These are phyloP conservation scores for Aplysia californica DNA, from an alignment of 1,140 invertebrate genomes.

Conservation along the genomic window DNA sequence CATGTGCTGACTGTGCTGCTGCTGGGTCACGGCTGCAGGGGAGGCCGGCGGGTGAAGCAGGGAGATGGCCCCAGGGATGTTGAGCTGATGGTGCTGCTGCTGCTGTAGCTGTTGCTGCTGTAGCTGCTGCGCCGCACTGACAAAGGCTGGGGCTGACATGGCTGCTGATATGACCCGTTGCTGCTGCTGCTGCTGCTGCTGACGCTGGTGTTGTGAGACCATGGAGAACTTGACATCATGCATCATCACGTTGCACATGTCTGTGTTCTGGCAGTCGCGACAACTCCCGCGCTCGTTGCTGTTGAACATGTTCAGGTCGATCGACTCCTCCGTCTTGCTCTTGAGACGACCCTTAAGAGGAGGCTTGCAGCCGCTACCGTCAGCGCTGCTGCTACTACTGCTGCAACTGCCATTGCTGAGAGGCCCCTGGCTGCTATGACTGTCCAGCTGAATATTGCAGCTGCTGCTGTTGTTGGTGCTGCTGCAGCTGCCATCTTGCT, in stretches of 20 bases:
- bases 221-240: constrained; percentile 58
- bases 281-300: constrained; percentile 66
- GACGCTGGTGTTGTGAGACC: constrained; percentile 47
- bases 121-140: background rate
- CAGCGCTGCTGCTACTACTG: background rate
- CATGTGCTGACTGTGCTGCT: constrained; percentile 42
- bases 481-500: background rate
- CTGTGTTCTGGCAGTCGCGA: constrained; percentile 65
- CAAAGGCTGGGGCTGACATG: background rate
- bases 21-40: constrained; percentile 11
- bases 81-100: constrained; percentile 7
- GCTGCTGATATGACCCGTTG: background rate
- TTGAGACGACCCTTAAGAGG: constrained; percentile 21
- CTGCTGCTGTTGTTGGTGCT: constrained; percentile 2
- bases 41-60: constrained; percentile 7
- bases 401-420: no score
- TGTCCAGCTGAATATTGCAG: background rate
- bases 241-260: constrained; percentile 64
- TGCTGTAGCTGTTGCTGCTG: no score
- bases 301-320: constrained; percentile 59
- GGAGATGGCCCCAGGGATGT: constrained; percentile 12
- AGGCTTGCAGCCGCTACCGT: background rate
- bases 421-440: no score
- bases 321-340: constrained; percentile 31
- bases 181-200: constrained; percentile 32